Percentiles rank a stretch among this genome's conserved stretches.
Conservation (phyloP, 2,888 invertebrate genomes). For the Cerceris rybyensis region DNA sequence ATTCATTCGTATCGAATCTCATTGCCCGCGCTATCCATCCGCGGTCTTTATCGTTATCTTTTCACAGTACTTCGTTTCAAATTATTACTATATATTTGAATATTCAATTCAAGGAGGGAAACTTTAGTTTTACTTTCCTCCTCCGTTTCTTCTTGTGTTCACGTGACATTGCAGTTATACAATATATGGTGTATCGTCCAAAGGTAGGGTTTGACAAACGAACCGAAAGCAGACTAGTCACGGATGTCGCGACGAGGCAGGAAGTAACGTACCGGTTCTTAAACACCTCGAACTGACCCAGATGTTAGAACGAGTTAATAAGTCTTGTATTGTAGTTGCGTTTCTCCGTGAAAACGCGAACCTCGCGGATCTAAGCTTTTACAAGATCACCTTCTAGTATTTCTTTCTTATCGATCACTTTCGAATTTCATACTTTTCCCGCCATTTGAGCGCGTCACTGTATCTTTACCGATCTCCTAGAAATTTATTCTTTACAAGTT, state of each 20-base stretch:
- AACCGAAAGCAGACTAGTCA: constrained; percentile 9
- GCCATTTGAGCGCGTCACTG: too few relatives aligned
- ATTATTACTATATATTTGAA: too few relatives aligned
- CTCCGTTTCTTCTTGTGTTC: too few relatives aligned
- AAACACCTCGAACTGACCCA: constrained; percentile 70
- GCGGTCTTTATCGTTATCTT: not conserved
- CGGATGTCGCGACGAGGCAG: constrained; percentile 36
- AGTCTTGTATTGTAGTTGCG: constrained; percentile 43
- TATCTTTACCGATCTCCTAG: too few relatives aligned
- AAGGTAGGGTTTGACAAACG: not conserved
- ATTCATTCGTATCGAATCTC: not conserved
- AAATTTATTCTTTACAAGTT: too few relatives aligned
- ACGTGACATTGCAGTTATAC: not conserved
- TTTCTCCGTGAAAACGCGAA: not conserved
- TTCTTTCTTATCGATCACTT: too few relatives aligned
- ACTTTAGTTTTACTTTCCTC: too few relatives aligned
- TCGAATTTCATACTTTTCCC: too few relatives aligned
- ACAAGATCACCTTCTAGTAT: too few relatives aligned
- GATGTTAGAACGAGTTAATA: constrained; percentile 67
- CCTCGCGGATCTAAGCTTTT: too few relatives aligned
- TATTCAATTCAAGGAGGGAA: too few relatives aligned
- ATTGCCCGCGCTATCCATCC: not conserved
- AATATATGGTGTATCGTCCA: not conserved
- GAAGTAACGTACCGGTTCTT: constrained; percentile 58
- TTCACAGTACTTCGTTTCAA: too few relatives aligned